Conservation (phyloP, 2,797 vertebrate genomes). For the Mormyrops boulengeri region DNA sequence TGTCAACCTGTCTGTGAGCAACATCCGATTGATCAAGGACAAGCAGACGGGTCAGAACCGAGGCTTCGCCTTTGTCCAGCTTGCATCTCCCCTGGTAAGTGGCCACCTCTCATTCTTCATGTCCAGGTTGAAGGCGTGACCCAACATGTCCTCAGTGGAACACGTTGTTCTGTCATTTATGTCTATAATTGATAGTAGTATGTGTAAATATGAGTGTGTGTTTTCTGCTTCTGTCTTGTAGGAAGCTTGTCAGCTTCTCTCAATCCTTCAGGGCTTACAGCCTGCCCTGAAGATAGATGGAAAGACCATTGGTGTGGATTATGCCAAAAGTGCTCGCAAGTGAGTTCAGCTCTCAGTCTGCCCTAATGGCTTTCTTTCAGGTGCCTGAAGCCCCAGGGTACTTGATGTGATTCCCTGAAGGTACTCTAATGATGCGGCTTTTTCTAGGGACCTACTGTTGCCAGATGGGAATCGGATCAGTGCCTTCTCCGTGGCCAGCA, state of each 20-base stretch:
- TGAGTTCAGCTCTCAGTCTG: slow-evolving; percentile 55
- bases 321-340: slow-evolving; percentile 98
- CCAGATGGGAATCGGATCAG: slow-evolving; percentile 93
- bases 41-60: slow-evolving; percentile 97
- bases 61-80: slow-evolving; percentile 95
- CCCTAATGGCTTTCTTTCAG: neutral
- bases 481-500: slow-evolving; percentile 95
- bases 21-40: slow-evolving; percentile 98
- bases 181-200: neutral
- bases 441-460: slow-evolving; percentile 79
- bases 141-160: neutral
- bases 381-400: neutral
- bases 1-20: slow-evolving; percentile 87
- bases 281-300: slow-evolving; percentile 93
- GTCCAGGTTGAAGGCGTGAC: neutral
- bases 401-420: neutral
- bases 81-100: slow-evolving; percentile 89
- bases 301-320: slow-evolving; percentile 97
- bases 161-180: neutral
- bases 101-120: neutral
- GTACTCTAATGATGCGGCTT: neutral
- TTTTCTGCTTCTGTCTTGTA: slow-evolving; percentile 38
- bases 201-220: neutral
- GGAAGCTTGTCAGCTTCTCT: slow-evolving; percentile 95
- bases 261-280: slow-evolving; percentile 90